Conservation (phyloP, 1,140 invertebrate species). For the Andricus grossulariae region DNA sequence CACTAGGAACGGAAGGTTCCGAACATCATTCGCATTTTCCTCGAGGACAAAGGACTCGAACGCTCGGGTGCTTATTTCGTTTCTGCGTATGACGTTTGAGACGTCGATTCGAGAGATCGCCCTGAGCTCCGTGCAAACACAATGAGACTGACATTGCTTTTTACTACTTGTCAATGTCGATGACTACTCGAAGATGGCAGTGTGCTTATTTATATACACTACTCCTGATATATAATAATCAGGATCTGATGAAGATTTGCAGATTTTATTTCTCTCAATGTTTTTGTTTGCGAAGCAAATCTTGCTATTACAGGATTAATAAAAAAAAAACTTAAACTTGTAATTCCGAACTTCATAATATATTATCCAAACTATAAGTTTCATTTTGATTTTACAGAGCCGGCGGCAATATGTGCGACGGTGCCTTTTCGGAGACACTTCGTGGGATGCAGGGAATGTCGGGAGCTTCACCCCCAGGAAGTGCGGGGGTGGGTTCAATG, state of each 20-base stretch:
- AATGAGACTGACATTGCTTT: conserved; percentile 61
- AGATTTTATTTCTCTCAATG: neutral
- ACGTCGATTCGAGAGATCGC: conserved; percentile 61
- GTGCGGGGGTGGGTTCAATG: conserved; percentile 67
- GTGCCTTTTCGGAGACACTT: conserved; percentile 70
- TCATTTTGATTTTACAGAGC: conserved; percentile 66
- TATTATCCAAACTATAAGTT: too few relatives aligned
- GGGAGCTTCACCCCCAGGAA: conserved; percentile 66
- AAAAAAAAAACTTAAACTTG: too few relatives aligned
- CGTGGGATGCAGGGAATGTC: conserved; percentile 71
- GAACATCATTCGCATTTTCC: conserved; percentile 59
- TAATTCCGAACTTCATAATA: too few relatives aligned
- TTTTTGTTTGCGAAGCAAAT: neutral
- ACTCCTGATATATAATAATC: conserved; percentile 32
- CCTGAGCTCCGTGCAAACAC: conserved; percentile 56
- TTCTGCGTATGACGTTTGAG: conserved; percentile 62
- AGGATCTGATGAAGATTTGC: conserved; percentile 13
- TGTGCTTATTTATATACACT: conserved; percentile 53
- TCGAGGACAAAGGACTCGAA: conserved; percentile 57
- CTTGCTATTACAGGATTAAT: too few relatives aligned
- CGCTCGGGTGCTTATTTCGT: conserved; percentile 58
- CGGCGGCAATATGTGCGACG: conserved; percentile 76
- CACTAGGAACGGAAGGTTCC: conserved; percentile 47
- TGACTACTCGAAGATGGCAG: conserved; percentile 48
- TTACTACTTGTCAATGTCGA: conserved; percentile 55